Percentiles rank a stretch among this genome's conserved stretches.
These are phyloP conservation scores for Noctuana brunneofusca DNA, from an alignment of 2,888 invertebrate genomes.

Conservation along the genomic window DNA sequence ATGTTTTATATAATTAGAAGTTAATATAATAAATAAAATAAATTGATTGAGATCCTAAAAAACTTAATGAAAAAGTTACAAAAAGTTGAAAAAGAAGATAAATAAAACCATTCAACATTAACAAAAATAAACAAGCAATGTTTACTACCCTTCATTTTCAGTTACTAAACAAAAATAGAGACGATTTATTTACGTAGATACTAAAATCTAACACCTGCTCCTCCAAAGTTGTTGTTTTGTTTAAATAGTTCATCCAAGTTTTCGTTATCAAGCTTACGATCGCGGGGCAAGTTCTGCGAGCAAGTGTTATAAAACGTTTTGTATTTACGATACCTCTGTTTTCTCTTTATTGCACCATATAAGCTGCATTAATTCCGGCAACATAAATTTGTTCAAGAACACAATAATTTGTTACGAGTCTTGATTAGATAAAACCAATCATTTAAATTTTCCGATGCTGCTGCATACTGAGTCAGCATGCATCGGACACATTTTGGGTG, in stretches of 20 bases:
- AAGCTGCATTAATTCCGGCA: slow-evolving; percentile 26
- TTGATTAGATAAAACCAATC: neutral
- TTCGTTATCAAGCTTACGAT: slow-evolving; percentile 30
- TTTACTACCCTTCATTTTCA: too few species aligned
- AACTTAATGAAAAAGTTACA: too few species aligned
- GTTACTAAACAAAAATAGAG: slow-evolving; percentile 3
- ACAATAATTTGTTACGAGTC: neutral
- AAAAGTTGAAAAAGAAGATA: too few species aligned
- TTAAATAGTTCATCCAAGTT: slow-evolving; percentile 35
- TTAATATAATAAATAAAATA: too few species aligned
- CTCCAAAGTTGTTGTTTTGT: slow-evolving; percentile 21
- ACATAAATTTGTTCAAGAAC: slow-evolving; percentile 4
- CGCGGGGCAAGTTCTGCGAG: slow-evolving; percentile 24
- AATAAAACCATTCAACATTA: too few species aligned
- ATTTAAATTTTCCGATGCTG: neutral
- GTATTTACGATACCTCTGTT: slow-evolving; percentile 34
- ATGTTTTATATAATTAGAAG: too few species aligned
- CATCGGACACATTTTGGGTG: too few species aligned
- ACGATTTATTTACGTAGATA: slow-evolving; percentile 18
- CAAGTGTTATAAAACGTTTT: slow-evolving; percentile 39
- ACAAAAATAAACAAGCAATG: too few species aligned
- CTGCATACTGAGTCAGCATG: too few species aligned
- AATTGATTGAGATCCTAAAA: too few species aligned
- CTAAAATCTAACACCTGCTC: slow-evolving; percentile 27
- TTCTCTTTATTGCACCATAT: slow-evolving; percentile 44